Percentiles rank a stretch among this genome's conserved stretches.
Evolutionary conservation across 2,113 vertebrate species (phyloP).

Genomic region (Sarotherodon lohbergeri): DNA sequence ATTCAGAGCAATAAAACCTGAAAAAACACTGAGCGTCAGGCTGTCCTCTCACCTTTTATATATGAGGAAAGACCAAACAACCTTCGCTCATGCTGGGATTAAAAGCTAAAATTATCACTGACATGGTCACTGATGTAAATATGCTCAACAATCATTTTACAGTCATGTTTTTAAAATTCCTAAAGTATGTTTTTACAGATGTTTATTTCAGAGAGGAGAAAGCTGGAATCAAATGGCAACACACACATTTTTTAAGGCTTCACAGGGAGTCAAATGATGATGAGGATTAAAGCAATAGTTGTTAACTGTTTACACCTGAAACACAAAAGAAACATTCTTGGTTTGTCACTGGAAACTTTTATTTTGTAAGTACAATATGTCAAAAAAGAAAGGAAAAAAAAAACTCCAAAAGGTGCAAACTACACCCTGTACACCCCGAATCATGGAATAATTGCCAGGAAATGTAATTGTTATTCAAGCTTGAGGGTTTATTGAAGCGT

Average conservation of each 20-base stretch:
- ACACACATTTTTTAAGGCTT: background rate
- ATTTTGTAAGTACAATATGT: background rate
- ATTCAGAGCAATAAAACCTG: background rate
- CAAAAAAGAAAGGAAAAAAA: background rate
- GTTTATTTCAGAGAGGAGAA: background rate
- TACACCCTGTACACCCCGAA: too few species aligned
- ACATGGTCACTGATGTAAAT: background rate
- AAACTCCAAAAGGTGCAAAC: background rate
- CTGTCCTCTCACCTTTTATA: background rate
- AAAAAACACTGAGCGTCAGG: background rate
- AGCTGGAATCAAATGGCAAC: background rate
- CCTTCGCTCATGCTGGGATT: accelerated
- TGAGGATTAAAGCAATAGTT: background rate
- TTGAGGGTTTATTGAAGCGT: too few species aligned
- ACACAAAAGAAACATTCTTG: background rate
- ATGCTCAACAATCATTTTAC: background rate
- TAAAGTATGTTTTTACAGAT: background rate
- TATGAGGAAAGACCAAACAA: background rate
- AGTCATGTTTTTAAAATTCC: background rate
- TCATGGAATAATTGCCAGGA: too few species aligned
- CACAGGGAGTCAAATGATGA: background rate
- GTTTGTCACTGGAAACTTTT: background rate
- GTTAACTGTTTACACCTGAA: background rate
- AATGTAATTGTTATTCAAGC: too few species aligned
- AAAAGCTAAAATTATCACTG: background rate